Evolutionary conservation across 2,113 vertebrate species (phyloP).

Genomic region (Siniperca knerii): DNA sequence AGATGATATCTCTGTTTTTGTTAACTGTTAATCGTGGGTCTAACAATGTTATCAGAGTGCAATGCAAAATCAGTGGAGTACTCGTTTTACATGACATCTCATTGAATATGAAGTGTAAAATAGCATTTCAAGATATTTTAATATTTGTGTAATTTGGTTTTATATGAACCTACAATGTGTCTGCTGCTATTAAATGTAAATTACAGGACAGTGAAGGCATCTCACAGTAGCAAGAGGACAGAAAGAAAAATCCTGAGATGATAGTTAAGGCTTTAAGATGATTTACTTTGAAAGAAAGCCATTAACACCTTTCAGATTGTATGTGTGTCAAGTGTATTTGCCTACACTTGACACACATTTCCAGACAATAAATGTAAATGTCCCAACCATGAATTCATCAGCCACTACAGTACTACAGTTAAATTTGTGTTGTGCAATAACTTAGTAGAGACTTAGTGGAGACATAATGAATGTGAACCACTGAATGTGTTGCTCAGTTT

Average conservation of each 20-base stretch:
- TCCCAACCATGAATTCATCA: neutral
- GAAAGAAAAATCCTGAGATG: neutral
- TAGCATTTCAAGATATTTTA: neutral
- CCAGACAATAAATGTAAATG: constrained; percentile 39
- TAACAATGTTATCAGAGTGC: neutral
- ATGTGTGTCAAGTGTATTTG: no score
- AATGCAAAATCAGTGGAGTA: neutral
- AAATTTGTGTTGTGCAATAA: neutral
- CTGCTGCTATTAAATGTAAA: constrained; percentile 2
- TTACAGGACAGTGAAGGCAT: neutral
- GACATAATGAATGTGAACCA: neutral
- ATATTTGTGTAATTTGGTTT: neutral
- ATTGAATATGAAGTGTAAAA: neutral
- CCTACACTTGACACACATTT: constrained; percentile 22
- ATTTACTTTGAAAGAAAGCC: neutral
- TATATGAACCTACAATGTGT: constrained; percentile 21
- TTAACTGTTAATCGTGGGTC: no score
- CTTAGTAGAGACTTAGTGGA: no score
- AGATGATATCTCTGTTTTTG: neutral
- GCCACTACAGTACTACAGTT: no score
- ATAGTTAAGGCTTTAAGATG: neutral
- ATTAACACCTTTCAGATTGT: neutral
- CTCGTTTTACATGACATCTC: neutral
- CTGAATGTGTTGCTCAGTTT: neutral
- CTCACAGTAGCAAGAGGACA: neutral